phyloP scores from a whole-genome alignment of 2,113 vertebrate genomes.

The Paratilapia polleni region DNA sequence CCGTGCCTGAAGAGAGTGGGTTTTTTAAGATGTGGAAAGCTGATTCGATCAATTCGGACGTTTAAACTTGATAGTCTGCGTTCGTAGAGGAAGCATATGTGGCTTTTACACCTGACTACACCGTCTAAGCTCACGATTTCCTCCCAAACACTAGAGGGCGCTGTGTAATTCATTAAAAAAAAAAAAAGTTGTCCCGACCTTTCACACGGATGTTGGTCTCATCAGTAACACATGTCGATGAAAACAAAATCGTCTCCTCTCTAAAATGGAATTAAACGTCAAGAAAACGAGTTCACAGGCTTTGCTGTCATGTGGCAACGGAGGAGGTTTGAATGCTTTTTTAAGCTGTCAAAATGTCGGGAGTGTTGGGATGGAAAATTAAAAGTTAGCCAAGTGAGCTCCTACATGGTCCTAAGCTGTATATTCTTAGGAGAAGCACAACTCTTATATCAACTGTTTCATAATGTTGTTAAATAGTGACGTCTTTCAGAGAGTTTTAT shows the following conservation, averaged over 20 bases:
- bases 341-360: not conserved
- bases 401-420: not conserved
- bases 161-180: not conserved
- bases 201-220: constrained; percentile 23
- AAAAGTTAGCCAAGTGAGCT: not conserved
- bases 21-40: not conserved
- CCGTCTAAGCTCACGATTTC: rapidly evolving
- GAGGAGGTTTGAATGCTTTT: constrained; percentile 64
- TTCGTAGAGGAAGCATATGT: not conserved
- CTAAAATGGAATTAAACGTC: constrained; percentile 61
- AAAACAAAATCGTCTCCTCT: not conserved
- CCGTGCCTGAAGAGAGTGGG: not conserved
- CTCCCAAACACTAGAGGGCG: constrained; percentile 55
- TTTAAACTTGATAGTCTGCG: not conserved
- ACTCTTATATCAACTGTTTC: not conserved
- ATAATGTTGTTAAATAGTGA: rapidly evolving
- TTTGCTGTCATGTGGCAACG: constrained; percentile 76
- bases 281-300: constrained; percentile 67
- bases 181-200: rapidly evolving
- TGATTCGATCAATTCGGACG: not conserved
- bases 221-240: constrained; percentile 12
- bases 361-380: not conserved
- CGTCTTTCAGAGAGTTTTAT: not conserved
- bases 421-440: not conserved
- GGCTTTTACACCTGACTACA: not conserved